Conservation (phyloP, 35 echinoderm and acorn worm genomes). For the Diadema setosum region DNA sequence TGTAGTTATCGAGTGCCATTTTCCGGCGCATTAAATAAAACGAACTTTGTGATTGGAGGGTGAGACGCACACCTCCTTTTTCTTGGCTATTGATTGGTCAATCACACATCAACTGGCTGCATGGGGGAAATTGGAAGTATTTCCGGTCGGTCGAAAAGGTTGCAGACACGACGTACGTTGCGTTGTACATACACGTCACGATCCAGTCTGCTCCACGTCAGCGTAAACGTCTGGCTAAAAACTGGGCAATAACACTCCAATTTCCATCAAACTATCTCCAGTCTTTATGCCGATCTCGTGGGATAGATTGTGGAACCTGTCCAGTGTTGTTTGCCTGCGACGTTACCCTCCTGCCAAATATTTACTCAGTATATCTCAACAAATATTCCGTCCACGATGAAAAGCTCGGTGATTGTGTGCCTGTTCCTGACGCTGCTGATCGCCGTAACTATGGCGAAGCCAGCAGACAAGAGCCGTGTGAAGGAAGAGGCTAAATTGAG, state of each 20-base stretch:
- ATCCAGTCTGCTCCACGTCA: conserved; percentile 7
- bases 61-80: conserved; percentile 39
- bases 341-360: too few relatives aligned
- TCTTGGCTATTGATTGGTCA: conserved; percentile 18
- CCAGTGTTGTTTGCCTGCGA: too few relatives aligned
- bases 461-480: conserved; percentile 64
- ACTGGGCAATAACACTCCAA: too few relatives aligned
- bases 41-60: conserved; percentile 4
- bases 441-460: conserved; percentile 62
- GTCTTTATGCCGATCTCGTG: too few relatives aligned
- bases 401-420: background rate
- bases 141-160: too few relatives aligned
- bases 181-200: conserved; percentile 3
- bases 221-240: too few relatives aligned
- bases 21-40: background rate
- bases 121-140: background rate
- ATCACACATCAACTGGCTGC: background rate
- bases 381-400: conserved; percentile 1
- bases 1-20: background rate
- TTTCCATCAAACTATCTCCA: too few relatives aligned
- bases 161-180: too few relatives aligned
- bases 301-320: too few relatives aligned
- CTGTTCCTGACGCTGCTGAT: conserved; percentile 25
- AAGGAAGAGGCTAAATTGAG: conserved; percentile 76
- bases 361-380: too few relatives aligned